Conservation (phyloP, 2,113 vertebrate species). For the Microcebus tavaratra region DNA sequence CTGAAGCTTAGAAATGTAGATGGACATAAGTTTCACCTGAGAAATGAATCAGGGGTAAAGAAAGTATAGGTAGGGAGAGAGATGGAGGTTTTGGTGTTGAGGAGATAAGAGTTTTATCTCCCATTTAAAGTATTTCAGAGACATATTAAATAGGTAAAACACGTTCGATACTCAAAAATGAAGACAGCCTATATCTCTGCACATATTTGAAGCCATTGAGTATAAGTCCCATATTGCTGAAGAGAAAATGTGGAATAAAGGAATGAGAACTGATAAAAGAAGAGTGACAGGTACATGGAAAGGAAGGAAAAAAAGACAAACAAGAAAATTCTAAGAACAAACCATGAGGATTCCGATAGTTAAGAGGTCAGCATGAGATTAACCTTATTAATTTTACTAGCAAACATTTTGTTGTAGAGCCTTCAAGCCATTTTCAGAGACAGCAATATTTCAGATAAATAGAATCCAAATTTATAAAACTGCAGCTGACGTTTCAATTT, state of each 20-base stretch:
- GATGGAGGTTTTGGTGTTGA: neutral
- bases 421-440: neutral
- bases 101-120: neutral
- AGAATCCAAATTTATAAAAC: neutral
- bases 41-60: neutral
- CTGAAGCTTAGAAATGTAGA: neutral
- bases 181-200: neutral
- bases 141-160: neutral
- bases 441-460: neutral
- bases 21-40: neutral
- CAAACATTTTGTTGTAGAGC: neutral
- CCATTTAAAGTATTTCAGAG: neutral
- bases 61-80: neutral
- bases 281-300: neutral
- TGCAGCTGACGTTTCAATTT: neutral
- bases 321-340: neutral
- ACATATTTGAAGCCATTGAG: neutral
- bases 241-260: neutral
- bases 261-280: neutral
- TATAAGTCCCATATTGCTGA: neutral
- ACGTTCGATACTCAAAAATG: neutral
- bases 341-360: neutral
- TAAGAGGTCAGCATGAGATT: neutral
- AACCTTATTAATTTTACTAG: neutral
- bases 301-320: neutral